phyloP scores from a whole-genome alignment of 2,888 invertebrate species.

The Ectobius pallidus region DNA sequence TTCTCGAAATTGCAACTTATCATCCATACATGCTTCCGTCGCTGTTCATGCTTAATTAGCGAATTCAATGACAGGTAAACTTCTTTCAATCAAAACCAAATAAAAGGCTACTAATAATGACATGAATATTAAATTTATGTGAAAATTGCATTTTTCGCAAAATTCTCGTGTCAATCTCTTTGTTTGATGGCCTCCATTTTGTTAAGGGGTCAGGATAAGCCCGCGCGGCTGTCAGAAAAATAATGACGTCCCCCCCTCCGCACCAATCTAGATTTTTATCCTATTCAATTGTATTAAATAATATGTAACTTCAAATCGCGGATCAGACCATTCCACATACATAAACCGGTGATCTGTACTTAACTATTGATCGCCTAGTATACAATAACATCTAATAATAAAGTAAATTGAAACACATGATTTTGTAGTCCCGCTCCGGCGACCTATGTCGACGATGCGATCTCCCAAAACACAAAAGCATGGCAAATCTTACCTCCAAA shows the following conservation, averaged over 20 bases:
- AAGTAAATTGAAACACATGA: conserved; percentile 47
- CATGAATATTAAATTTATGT: background rate
- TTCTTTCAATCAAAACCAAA: background rate
- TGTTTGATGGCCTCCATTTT: conserved; percentile 80
- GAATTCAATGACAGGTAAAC: background rate
- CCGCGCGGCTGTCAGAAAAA: conserved; percentile 64
- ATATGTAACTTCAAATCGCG: background rate
- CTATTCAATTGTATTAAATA: conserved; percentile 6
- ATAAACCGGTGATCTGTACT: background rate
- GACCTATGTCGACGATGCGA: conserved; percentile 42
- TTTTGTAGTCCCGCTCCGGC: conserved; percentile 51
- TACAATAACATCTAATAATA: conserved; percentile 1
- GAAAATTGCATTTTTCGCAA: conserved; percentile 44
- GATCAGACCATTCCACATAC: background rate
- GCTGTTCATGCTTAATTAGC: conserved; percentile 17
- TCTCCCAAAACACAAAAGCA: conserved; percentile 50
- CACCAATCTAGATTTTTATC: conserved; percentile 43
- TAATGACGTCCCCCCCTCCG: conserved; percentile 57
- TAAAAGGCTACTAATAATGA: background rate
- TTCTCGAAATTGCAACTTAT: no score
- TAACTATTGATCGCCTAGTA: background rate
- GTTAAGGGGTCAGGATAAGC: conserved; percentile 76
- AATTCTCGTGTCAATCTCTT: conserved; percentile 72
- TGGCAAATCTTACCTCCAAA: conserved; percentile 76
- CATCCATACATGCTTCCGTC: no score